Evolutionary conservation across 2,888 invertebrate genomes (phyloP), one percentile per base, ranked within the genome.

Genomic region (Zaprionus bogoriensis): DNA sequence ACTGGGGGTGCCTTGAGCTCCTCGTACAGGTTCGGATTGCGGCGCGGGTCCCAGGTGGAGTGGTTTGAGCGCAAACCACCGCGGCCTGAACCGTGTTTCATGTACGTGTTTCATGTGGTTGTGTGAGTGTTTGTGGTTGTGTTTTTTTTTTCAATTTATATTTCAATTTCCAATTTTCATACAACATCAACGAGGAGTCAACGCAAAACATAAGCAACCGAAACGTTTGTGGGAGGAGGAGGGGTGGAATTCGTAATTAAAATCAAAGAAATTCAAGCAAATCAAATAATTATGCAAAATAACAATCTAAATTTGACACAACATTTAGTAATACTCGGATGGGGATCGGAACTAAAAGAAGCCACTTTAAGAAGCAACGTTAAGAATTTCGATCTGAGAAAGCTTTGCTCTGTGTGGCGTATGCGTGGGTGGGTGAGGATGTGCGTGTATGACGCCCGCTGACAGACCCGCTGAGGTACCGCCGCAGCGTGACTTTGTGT

Each of bases 41-140:
- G 93, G 74, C 96, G 93, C 77, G 97, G 97, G 92, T 97, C 96
- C 97, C 97, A 97, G 89, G 97, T 97, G 54, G 96, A 95, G 92
- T 94, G 94, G 90, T 89, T 91, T 58, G 91, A 90, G 61, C 90
- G 90, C 74, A 90, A 82, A 67, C 86, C 86, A 79, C 89, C 88
- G 74, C 90, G 90, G 75, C 89, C 91, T 91, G 74, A 84, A 66
- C 59, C 61, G 51, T n/a, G n/a, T 42, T 72, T 57, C 22, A 17
- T 30, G n/a, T 72, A 44, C 44, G 38, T 68, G 28, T 44, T 41
- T 14, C 50, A 38, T 32, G 51, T 59, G 48, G 27, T 45, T 52
- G 41, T 64, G 57, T 68, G 42, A 61, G 57, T 68, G 42, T 46
- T 28, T 61, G 55, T 54, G 32, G 60, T 47, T 47, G 48, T 50